phyloP scores from a whole-genome alignment of 1,140 invertebrate genomes.

The Dendroctonus ponderosae region DNA sequence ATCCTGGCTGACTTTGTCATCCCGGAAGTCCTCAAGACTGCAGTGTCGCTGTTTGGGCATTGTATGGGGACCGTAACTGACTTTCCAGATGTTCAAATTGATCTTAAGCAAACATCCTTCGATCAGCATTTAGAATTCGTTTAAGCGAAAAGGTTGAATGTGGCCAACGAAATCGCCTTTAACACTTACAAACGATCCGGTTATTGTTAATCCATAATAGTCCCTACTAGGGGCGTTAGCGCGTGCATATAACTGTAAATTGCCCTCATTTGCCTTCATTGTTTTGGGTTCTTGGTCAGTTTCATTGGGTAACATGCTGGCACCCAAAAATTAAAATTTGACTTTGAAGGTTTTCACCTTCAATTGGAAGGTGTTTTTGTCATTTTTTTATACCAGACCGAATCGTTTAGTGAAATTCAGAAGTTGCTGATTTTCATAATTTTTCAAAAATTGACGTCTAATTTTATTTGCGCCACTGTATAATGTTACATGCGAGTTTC shows the following conservation, averaged over 20 bases:
- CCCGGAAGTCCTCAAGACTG: slow-evolving; percentile 44
- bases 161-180: background rate
- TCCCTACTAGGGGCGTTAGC: slow-evolving; percentile 53
- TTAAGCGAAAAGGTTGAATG: background rate
- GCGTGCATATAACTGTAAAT: slow-evolving; percentile 48
- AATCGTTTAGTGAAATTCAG: no score
- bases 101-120: slow-evolving; percentile 43
- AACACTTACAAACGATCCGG: slow-evolving; percentile 34
- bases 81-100: slow-evolving; percentile 52
- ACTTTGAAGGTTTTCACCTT: no score
- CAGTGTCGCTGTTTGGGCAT: slow-evolving; percentile 42
- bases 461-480: no score
- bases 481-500: no score
- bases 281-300: background rate
- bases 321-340: no score
- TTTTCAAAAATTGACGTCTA: no score
- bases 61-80: slow-evolving; percentile 52
- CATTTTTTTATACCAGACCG: no score
- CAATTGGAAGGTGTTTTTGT: no score
- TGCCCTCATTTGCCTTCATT: slow-evolving; percentile 14
- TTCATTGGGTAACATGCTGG: background rate
- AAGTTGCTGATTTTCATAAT: no score
- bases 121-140: background rate
- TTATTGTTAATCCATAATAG: slow-evolving; percentile 50
- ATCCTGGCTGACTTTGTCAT: slow-evolving; percentile 46